These are phyloP conservation scores for Bedellia somnulentella DNA, from an alignment of 2,888 invertebrate species.

Conservation along the genomic window DNA sequence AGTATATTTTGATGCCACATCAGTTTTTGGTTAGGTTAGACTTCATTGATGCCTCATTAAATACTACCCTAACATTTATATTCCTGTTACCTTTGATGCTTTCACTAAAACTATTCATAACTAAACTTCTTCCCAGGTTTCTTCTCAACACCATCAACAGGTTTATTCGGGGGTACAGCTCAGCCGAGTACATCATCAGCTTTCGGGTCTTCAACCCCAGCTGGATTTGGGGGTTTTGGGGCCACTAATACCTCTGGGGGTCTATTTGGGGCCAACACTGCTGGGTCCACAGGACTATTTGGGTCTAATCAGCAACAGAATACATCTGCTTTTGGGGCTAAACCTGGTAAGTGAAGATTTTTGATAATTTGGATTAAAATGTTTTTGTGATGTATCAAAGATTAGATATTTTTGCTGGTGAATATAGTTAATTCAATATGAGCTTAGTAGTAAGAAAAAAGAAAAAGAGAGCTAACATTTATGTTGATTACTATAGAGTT, in stretches of 20 bases:
- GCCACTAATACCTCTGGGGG: constrained; percentile 37
- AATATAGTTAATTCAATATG: background rate
- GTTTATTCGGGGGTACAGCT: constrained; percentile 29
- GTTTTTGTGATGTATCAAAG: constrained; percentile 8
- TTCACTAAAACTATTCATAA: too few relatives aligned
- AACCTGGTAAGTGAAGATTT: too few relatives aligned
- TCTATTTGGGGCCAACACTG: constrained; percentile 41
- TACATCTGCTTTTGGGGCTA: constrained; percentile 62
- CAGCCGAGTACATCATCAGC: constrained; percentile 55
- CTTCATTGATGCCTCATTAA: too few relatives aligned
- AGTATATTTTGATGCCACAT: too few relatives aligned
- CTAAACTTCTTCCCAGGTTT: constrained; percentile 31
- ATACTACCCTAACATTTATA: too few relatives aligned
- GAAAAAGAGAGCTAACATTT: too few relatives aligned
- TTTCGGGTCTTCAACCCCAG: constrained; percentile 65
- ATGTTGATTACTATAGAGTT: too few relatives aligned
- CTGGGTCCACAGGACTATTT: constrained; percentile 64
- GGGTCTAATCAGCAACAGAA: constrained; percentile 54
- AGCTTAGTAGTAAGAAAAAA: background rate
- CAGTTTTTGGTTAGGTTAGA: too few relatives aligned
- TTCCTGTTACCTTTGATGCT: too few relatives aligned
- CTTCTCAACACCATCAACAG: constrained; percentile 50
- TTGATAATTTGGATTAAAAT: constrained; percentile 48
- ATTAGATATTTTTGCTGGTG: too few relatives aligned
- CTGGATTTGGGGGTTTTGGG: constrained; percentile 42